Evolutionary conservation across 2,113 vertebrate species (phyloP).

Genomic region (Sebastes schlegelii): DNA sequence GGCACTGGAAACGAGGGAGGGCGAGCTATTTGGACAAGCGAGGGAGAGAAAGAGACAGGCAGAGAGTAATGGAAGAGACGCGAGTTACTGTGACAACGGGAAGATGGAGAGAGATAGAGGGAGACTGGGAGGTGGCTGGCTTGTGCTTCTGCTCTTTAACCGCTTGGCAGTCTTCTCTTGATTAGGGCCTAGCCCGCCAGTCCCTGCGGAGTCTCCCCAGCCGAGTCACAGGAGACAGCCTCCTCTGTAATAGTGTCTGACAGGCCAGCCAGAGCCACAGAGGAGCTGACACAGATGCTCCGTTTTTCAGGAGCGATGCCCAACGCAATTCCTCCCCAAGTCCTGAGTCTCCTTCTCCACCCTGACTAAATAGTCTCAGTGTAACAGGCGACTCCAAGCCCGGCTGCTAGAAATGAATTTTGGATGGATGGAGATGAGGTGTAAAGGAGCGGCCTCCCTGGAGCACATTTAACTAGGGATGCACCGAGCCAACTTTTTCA

Average conservation of each 20-base stretch:
- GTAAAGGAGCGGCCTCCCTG: background rate
- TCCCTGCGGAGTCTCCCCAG: constrained; percentile 73
- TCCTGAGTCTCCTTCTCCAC: constrained; percentile 22
- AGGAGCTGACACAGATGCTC: constrained; percentile 80
- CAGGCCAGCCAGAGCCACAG: constrained; percentile 75
- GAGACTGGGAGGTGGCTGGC: constrained; percentile 68
- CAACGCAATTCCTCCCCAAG: constrained; percentile 55
- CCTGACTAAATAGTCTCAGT: constrained; percentile 11
- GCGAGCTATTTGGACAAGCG: constrained; percentile 37
- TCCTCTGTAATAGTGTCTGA: constrained; percentile 83
- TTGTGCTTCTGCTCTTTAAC: constrained; percentile 78
- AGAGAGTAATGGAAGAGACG: constrained; percentile 45
- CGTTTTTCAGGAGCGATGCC: constrained; percentile 65
- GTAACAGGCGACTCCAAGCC: constrained; percentile 19
- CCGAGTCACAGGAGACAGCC: constrained; percentile 74
- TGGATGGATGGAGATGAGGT: background rate
- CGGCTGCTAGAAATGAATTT: background rate
- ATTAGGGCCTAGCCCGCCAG: constrained; percentile 73
- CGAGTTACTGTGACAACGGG: constrained; percentile 64
- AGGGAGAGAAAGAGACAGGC: constrained; percentile 32
- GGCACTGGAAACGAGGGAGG: constrained; percentile 2
- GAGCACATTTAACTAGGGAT: background rate
- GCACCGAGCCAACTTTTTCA: too few species aligned
- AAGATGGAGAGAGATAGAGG: constrained; percentile 67
- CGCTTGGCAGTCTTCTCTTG: constrained; percentile 81